Evolutionary conservation across 2,888 invertebrate species (phyloP).

Genomic region (Acrocyrtus sp.): DNA sequence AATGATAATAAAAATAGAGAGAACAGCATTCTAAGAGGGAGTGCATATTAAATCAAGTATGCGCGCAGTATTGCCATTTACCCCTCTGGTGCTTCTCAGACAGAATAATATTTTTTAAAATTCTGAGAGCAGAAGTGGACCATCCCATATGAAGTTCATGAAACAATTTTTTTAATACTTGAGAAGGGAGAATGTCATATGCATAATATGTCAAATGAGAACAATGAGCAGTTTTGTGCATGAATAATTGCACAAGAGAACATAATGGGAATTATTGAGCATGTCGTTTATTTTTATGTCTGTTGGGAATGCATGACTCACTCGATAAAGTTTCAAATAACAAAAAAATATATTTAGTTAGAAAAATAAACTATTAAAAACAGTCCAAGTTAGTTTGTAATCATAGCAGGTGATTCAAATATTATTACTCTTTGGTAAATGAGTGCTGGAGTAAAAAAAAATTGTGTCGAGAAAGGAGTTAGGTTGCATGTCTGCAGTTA

Average conservation of each 20-base stretch:
- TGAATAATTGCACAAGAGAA: constrained; percentile 20
- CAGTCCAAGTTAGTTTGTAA: too few relatives aligned
- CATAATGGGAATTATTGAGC: background rate
- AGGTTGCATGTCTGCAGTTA: too few relatives aligned
- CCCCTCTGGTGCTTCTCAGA: too few relatives aligned
- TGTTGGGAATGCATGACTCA: constrained; percentile 11
- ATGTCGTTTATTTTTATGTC: constrained; percentile 6
- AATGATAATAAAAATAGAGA: background rate
- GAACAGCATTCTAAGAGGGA: background rate
- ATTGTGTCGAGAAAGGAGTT: too few relatives aligned
- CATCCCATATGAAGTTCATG: background rate
- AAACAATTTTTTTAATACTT: background rate
- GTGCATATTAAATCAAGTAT: background rate
- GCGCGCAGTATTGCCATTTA: too few relatives aligned
- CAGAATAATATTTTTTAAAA: background rate
- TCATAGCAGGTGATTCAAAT: too few relatives aligned
- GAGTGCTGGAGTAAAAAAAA: too few relatives aligned
- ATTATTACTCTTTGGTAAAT: too few relatives aligned
- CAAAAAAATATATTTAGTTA: too few relatives aligned
- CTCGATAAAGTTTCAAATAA: too few relatives aligned
- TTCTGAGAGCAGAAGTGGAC: background rate
- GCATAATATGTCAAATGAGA: constrained; percentile 12
- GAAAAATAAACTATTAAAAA: too few relatives aligned
- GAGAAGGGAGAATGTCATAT: background rate
- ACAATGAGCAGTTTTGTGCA: constrained; percentile 31